Conservation (phyloP, 2,113 vertebrate species). For the Vireo altiloquus region DNA sequence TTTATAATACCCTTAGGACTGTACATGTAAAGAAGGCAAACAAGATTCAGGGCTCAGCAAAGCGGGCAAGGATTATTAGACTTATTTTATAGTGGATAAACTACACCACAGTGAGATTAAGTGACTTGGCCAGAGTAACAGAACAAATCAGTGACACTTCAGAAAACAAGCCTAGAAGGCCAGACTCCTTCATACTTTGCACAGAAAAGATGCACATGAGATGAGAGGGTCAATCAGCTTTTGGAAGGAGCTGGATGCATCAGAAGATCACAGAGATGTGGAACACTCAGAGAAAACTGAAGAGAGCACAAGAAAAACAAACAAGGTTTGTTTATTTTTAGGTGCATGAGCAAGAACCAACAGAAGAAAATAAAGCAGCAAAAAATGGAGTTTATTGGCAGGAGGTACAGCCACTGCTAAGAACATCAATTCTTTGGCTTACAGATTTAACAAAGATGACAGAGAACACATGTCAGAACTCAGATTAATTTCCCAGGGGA, state of each 20-base stretch:
- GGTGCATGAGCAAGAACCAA: not conserved
- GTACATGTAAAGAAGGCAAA: slow-evolving; percentile 61
- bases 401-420: not conserved
- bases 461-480: slow-evolving; percentile 22
- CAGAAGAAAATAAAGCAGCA: not conserved
- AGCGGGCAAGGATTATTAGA: slow-evolving; percentile 60
- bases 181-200: not conserved
- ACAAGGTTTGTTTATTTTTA: not conserved
- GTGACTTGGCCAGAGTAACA: slow-evolving; percentile 52
- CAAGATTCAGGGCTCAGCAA: slow-evolving; percentile 62
- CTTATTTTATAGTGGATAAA: slow-evolving; percentile 61
- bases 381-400: not conserved
- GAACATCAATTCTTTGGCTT: not conserved
- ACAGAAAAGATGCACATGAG: not conserved
- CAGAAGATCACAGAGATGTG: not conserved
- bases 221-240: not conserved
- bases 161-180: not conserved
- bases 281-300: not conserved
- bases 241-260: not conserved
- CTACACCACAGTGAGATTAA: slow-evolving; percentile 42
- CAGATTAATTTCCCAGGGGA: slow-evolving; percentile 38
- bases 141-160: slow-evolving; percentile 18
- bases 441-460: not conserved
- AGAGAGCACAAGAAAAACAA: not conserved
- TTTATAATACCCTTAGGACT: slow-evolving; percentile 62